Conservation (phyloP, 2,888 invertebrate species). For the Ypsolopha sequella region DNA sequence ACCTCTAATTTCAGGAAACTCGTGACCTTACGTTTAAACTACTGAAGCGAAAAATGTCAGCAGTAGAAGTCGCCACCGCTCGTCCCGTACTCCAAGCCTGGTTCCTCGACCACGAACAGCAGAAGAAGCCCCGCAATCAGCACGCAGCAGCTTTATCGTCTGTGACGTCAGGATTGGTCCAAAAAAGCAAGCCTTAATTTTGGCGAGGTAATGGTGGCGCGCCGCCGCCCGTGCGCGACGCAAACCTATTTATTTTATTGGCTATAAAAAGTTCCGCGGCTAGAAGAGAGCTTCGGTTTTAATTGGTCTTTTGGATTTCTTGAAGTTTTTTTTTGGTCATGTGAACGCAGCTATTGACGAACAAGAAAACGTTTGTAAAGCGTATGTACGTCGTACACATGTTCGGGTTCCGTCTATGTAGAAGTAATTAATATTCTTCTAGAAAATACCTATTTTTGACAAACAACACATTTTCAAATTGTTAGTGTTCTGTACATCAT, state of each 20-base stretch:
- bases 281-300: not conserved
- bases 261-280: constrained; percentile 44
- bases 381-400: too few species aligned
- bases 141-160: constrained; percentile 64
- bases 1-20: too few species aligned
- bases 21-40: too few species aligned
- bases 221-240: constrained; percentile 57
- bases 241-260: constrained; percentile 60
- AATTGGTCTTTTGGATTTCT: not conserved
- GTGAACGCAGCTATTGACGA: too few species aligned
- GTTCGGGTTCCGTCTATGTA: too few species aligned
- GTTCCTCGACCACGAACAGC: not conserved
- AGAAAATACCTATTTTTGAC: too few species aligned
- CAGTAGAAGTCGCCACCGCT: not conserved
- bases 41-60: not conserved
- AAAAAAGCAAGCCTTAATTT: constrained; percentile 61
- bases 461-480: too few species aligned
- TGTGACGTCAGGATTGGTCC: constrained; percentile 58
- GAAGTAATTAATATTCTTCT: too few species aligned
- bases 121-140: constrained; percentile 35
- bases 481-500: too few species aligned
- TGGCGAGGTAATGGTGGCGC: constrained; percentile 38
- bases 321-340: too few species aligned
- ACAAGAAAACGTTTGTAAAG: too few species aligned
- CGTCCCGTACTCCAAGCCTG: too few species aligned